Evolutionary conservation across 2,113 vertebrate genomes (phyloP).

Genomic region (Tragelaphus buxtoni): DNA sequence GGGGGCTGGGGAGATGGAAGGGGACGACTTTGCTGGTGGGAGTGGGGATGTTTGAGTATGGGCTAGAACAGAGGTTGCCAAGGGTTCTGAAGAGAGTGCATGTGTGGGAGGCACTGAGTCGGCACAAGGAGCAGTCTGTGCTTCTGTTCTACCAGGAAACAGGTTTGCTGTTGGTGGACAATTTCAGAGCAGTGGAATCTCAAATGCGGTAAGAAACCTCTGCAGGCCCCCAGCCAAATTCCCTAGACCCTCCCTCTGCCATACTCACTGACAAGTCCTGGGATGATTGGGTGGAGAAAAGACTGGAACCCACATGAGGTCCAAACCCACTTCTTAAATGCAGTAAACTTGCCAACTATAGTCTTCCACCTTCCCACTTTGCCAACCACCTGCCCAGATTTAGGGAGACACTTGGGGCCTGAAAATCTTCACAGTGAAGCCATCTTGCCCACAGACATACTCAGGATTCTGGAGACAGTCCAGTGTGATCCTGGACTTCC

Average conservation of each 20-base stretch:
- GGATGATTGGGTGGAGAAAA: neutral
- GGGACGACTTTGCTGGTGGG: neutral
- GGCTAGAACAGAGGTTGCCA: neutral
- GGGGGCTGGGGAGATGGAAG: neutral
- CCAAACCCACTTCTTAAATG: neutral
- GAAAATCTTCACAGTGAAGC: neutral
- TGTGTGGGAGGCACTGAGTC: neutral
- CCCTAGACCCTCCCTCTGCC: neutral
- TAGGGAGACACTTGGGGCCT: neutral
- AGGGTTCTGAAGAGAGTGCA: neutral
- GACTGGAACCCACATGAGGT: neutral
- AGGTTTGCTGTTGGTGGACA: neutral
- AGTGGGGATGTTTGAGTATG: neutral
- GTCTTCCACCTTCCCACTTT: neutral
- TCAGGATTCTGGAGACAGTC: neutral
- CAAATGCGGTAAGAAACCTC: conserved; percentile 50
- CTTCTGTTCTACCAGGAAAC: conserved; percentile 41
- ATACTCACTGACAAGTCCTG: neutral
- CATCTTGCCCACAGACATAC: neutral
- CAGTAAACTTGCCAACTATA: neutral
- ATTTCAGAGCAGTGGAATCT: neutral
- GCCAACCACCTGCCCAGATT: neutral
- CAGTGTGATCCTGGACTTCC: neutral
- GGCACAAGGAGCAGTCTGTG: neutral
- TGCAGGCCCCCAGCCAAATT: neutral